Evolutionary conservation across 2,888 invertebrate genomes (phyloP), one percentile per base, ranked within the genome.

Genomic region (Euplagia quadripunctaria): DNA sequence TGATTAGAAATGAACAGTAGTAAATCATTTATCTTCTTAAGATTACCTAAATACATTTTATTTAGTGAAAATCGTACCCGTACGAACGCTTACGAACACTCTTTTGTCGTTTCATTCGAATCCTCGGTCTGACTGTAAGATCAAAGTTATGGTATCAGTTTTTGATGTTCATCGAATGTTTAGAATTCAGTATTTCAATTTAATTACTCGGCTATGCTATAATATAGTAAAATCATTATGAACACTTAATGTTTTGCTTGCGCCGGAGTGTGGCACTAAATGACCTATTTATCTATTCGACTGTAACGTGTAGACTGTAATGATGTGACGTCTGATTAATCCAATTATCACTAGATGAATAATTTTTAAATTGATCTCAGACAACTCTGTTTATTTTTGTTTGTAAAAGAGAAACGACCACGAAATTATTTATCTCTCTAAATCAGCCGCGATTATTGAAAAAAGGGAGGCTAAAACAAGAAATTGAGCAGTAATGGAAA

Each of bases 281-380:
- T 73, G 76, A 79, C 76, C 74, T 64, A 81, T 46, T 75, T 81
- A 74, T 79, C 76, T 81, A 70, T 72, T 72, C 74, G 71, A 65
- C 68, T 69, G 64, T 74, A 72, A 76, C 70, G 64, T 74, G 70
- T 74, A 75, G 69, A 69, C 66, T 73, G 55, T 20, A 72, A 70
- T 78, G 72, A 73, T 41, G 55, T 76, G 68, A 78, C 71, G 74
- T 73, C 61, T 74, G 46, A 69, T 55, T 49, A 51, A 70, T 68
- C 74, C 43, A 74, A 79, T 68, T 71, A 72, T 70, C 70, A 52
- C 67, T n/a, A 65, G 41, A 74, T 72, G 55, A 69, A 64, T 64
- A 65, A 65, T 55, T 69, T 42, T 61, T 16, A 63, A 43, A 41
- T 46, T 41, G 63, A 52, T 65, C 11, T 16, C 17, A 17, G 6